A percentile compares a stretch with the other conserved stretches of the same genome.
Conservation (phyloP, 2,888 invertebrate genomes). For the Leptopterna dolabrata region DNA sequence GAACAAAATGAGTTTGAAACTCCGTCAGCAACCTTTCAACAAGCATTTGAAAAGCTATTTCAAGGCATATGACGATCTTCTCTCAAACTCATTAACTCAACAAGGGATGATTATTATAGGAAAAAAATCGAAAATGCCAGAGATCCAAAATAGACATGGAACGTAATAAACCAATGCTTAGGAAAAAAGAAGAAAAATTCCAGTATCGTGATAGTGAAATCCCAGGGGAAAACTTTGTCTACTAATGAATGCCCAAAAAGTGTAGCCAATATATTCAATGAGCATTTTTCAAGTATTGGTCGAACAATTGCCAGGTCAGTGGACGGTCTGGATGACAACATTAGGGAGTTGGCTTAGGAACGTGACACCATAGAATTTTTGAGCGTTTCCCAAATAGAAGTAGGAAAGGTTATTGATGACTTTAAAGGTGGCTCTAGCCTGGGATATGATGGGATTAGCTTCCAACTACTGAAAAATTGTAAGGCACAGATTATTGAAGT, state of each 20-base stretch:
- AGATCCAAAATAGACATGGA: background rate
- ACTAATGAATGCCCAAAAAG: background rate
- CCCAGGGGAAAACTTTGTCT: background rate
- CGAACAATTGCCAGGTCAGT: background rate
- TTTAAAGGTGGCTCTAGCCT: conserved; percentile 22
- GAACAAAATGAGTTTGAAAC: too few relatives aligned
- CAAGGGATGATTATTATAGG: background rate
- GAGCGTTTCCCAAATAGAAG: background rate
- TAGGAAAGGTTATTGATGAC: background rate
- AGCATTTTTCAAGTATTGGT: background rate
- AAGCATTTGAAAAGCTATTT: background rate
- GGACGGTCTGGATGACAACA: background rate
- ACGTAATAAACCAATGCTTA: background rate
- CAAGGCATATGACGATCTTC: background rate
- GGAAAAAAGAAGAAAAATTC: background rate
- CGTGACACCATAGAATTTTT: background rate
- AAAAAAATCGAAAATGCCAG: background rate
- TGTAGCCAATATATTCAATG: background rate
- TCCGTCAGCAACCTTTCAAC: too few relatives aligned
- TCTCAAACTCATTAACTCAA: background rate
- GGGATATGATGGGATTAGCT: background rate
- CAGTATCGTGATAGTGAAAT: background rate
- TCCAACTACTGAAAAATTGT: background rate
- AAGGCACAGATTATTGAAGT: background rate
- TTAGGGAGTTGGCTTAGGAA: background rate